Evolutionary conservation across 2,888 invertebrate genomes (phyloP).

Genomic region (Heteropelma amictum): DNA sequence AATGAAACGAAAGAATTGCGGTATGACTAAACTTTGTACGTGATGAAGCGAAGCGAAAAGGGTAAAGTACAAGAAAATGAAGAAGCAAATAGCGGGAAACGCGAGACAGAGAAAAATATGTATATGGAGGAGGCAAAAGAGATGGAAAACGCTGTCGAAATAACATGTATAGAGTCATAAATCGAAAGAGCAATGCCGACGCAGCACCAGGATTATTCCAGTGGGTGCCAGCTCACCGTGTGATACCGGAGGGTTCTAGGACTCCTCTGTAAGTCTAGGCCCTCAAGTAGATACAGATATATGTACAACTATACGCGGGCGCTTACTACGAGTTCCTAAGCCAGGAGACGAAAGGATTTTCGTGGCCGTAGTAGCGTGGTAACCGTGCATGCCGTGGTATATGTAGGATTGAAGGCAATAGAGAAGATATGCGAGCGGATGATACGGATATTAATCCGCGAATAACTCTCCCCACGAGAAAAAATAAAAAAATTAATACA

Average conservation of each 20-base stretch:
- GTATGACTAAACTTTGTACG: slow-evolving; percentile 22
- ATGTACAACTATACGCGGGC: not conserved
- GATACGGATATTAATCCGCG: slow-evolving; percentile 71
- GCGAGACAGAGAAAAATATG: not conserved
- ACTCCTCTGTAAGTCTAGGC: slow-evolving; percentile 9
- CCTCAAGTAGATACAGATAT: not conserved
- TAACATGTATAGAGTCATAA: slow-evolving; percentile 56
- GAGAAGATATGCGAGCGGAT: slow-evolving; percentile 52
- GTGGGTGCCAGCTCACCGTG: slow-evolving; percentile 38
- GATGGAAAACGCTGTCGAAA: slow-evolving; percentile 45
- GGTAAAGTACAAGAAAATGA: too few species aligned
- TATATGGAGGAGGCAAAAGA: not conserved
- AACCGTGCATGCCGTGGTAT: slow-evolving; percentile 41
- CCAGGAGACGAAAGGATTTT: slow-evolving; percentile 41
- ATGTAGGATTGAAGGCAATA: slow-evolving; percentile 36
- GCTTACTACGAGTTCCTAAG: slow-evolving; percentile 6
- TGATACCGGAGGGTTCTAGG: slow-evolving; percentile 26
- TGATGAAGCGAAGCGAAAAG: not conserved
- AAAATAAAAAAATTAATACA: not conserved
- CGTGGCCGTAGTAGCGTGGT: slow-evolving; percentile 15
- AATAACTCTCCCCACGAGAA: slow-evolving; percentile 61
- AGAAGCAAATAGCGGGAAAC: not conserved
- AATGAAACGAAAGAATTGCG: slow-evolving; percentile 34
- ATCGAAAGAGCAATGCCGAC: slow-evolving; percentile 52
- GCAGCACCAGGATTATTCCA: slow-evolving; percentile 44